Evolutionary conservation across 2,797 vertebrate species (phyloP), one percentile per base, ranked within the genome.

Genomic region (Vultur gryphus): DNA sequence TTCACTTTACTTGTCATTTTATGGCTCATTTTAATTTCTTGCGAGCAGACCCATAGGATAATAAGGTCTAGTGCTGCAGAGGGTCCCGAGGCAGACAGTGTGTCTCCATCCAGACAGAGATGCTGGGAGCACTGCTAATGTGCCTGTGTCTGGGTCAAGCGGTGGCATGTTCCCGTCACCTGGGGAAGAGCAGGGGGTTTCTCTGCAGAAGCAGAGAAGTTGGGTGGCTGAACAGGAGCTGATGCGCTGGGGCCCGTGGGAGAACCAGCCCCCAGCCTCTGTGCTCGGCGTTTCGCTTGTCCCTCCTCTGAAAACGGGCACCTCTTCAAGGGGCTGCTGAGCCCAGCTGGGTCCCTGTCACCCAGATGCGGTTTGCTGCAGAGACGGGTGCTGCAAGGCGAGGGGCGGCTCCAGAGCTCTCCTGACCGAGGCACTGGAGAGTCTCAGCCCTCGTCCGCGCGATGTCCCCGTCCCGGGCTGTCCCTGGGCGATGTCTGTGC

Each of bases 1-100:
- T 94, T 83, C 94, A 72, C 84, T 77, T 70, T 24, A 23, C 67
- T 79, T 76, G 78, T 49, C 62, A 3, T 93, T 96, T 94, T 91
- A 93, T 69, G 80, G 80, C 80, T 67, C 24, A 4, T 71, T 89
- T 91, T 93, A 85, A 48, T 62, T 91, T 82, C 77, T 51, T 7
- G 46, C 5, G 72, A 84, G 82, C 77, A 75, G 84, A 29, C 46
- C 82, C 43, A 10, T 25, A 18, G 85, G 70, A 79, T 67, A 41
- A 52, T 31, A 6, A 59, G 62, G 78, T 13, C 72, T 80, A 18
- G 17, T 18, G 88, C 79, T 67, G 69, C 62, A 4, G 85, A 94
- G 93, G 86, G 92, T 94, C 90, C 90, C 7, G 76, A 4, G 33
- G 69, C 92, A 96, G 95, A 93, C 94, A 13, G 8, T 2, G 62